Evolutionary conservation across 2,888 invertebrate genomes (phyloP).

Genomic region (Idaea dimidiata): DNA sequence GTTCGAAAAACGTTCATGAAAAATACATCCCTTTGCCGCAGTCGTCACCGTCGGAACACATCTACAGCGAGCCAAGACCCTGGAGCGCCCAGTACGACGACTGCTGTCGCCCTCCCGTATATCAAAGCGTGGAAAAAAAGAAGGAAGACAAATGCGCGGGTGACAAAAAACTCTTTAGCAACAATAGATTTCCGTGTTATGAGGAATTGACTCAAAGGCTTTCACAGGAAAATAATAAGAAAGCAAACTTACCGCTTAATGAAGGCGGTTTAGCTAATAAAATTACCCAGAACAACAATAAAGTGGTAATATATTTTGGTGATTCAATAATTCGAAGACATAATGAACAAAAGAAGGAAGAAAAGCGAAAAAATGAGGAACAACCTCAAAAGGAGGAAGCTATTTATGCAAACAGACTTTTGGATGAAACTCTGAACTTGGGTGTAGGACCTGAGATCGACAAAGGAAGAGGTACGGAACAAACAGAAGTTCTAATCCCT

Average conservation of each 20-base stretch:
- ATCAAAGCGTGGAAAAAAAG: conserved; percentile 72
- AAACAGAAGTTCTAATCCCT: conserved; percentile 65
- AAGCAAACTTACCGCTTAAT: conserved; percentile 48
- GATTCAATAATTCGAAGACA: conserved; percentile 82
- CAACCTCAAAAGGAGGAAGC: conserved; percentile 59
- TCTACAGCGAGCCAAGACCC: conserved; percentile 70
- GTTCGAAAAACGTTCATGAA: conserved; percentile 66
- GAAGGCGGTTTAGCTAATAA: conserved; percentile 66
- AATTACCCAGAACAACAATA: conserved; percentile 79
- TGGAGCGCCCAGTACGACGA: conserved; percentile 64
- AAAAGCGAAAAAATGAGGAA: conserved; percentile 47
- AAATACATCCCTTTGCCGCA: conserved; percentile 72
- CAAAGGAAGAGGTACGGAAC: conserved; percentile 53
- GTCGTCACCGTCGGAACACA: conserved; percentile 60
- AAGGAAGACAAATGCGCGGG: conserved; percentile 56
- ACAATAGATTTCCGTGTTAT: conserved; percentile 72
- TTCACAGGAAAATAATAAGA: conserved; percentile 74
- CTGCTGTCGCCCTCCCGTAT: conserved; percentile 69
- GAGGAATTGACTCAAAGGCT: conserved; percentile 69
- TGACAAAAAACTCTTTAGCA: conserved; percentile 64
- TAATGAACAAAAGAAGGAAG: conserved; percentile 70
- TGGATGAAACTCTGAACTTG: conserved; percentile 60
- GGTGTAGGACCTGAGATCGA: conserved; percentile 57
- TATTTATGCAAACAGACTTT: conserved; percentile 66
- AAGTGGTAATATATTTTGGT: conserved; percentile 88